Conservation (phyloP, 2,797 vertebrate species). For the Falco cherrug region DNA sequence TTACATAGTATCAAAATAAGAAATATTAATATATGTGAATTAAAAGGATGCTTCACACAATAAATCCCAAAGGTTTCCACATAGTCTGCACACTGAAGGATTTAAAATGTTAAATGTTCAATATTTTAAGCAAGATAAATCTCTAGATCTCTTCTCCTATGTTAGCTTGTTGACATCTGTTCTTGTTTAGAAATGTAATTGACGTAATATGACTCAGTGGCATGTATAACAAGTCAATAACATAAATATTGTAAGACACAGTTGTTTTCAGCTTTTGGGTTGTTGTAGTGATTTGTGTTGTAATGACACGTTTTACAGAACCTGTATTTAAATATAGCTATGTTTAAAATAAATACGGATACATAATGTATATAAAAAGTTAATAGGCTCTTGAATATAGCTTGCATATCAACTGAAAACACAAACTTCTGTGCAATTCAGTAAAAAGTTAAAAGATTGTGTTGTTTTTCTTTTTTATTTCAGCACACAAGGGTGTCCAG, state of each 20-base stretch:
- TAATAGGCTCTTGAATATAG: not conserved
- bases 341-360: not conserved
- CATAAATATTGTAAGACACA: not conserved
- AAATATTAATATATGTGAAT: not conserved
- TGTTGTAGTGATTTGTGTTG: not conserved
- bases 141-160: not conserved
- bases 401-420: not conserved
- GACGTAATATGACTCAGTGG: not conserved
- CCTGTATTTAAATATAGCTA: not conserved
- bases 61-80: not conserved
- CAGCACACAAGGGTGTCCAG: constrained; percentile 85
- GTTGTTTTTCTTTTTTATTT: constrained; percentile 32
- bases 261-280: not conserved
- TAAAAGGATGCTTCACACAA: not conserved
- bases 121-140: not conserved
- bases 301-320: not conserved
- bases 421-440: not conserved
- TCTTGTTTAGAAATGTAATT: not conserved
- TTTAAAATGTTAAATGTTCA: not conserved
- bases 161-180: not conserved
- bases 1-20: not conserved
- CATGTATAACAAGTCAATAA: not conserved
- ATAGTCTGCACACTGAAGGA: not conserved
- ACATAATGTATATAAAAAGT: not conserved
- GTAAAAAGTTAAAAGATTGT: not conserved